Conservation (phyloP, 2,888 invertebrate species). For the Drosophila mercatorum region DNA sequence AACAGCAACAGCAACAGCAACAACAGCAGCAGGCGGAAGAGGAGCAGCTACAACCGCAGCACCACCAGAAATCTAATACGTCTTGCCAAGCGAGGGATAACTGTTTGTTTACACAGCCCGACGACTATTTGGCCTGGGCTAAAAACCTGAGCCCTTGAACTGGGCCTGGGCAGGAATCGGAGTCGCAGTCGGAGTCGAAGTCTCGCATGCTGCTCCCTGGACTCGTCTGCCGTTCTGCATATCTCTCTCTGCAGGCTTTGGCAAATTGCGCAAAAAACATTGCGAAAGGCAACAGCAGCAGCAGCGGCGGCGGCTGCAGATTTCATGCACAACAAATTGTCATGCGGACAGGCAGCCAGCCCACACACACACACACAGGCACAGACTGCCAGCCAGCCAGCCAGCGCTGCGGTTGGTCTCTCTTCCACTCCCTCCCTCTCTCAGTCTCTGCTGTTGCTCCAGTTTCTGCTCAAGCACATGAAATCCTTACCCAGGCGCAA, state of each 20-base stretch:
- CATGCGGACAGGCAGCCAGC: constrained; percentile 76
- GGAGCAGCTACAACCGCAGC: constrained; percentile 23
- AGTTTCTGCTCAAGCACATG: constrained; percentile 71
- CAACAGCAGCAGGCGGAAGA: constrained; percentile 4
- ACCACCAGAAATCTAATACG: constrained; percentile 72
- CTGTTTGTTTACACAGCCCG: constrained; percentile 74
- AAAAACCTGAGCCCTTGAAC: constrained; percentile 40
- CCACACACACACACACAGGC: constrained; percentile 53
- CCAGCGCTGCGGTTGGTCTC: constrained; percentile 71
- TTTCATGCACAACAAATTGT: constrained; percentile 78
- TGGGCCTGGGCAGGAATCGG: constrained; percentile 1
- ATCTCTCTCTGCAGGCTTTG: constrained; percentile 70
- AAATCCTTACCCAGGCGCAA: constrained; percentile 77
- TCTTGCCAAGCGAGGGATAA: constrained; percentile 74
- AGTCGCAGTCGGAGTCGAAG: neutral
- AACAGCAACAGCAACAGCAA: constrained; percentile 16
- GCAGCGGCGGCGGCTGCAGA: constrained; percentile 58
- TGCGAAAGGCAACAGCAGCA: constrained; percentile 50
- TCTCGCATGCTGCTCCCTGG: constrained; percentile 26
- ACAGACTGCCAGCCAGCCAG: neutral
- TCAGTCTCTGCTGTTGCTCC: constrained; percentile 10
- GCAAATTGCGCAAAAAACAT: constrained; percentile 78
- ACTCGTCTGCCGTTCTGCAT: constrained; percentile 38
- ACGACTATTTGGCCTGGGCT: constrained; percentile 67
- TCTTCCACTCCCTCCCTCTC: constrained; percentile 1